Evolutionary conservation across 2,113 vertebrate species (phyloP).

Genomic region (Panthera uncia): DNA sequence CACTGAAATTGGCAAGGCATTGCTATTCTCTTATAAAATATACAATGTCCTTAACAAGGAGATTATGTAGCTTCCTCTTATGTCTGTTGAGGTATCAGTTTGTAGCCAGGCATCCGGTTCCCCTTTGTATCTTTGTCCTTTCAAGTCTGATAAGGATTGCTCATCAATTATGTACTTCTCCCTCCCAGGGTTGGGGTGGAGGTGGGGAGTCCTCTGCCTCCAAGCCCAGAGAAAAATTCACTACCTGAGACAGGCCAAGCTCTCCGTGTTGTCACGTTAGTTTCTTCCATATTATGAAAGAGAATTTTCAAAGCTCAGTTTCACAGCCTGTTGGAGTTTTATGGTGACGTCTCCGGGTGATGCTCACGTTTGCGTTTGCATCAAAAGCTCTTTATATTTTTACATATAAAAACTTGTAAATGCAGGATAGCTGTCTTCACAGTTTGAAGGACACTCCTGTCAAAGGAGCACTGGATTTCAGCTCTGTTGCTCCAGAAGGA

Average conservation of each 20-base stretch:
- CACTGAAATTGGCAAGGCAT: background rate
- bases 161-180: conserved; percentile 50
- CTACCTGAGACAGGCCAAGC: too few species aligned
- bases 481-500: background rate
- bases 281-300: background rate
- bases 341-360: background rate
- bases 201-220: background rate
- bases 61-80: background rate
- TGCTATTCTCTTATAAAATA: conserved; percentile 46
- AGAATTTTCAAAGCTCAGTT: background rate
- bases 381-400: background rate
- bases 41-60: background rate
- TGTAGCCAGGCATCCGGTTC: conserved; percentile 41
- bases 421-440: background rate
- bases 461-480: background rate
- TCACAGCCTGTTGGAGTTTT: background rate
- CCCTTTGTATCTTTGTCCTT: background rate
- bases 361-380: background rate
- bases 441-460: background rate
- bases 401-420: background rate
- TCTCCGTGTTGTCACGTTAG: background rate
- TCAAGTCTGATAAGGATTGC: background rate
- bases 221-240: background rate
- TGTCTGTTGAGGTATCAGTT: conserved; percentile 26
- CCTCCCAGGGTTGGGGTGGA: background rate